phyloP scores from a whole-genome alignment of 2,797 vertebrate genomes.

The Oceanodroma leucorhoa region DNA sequence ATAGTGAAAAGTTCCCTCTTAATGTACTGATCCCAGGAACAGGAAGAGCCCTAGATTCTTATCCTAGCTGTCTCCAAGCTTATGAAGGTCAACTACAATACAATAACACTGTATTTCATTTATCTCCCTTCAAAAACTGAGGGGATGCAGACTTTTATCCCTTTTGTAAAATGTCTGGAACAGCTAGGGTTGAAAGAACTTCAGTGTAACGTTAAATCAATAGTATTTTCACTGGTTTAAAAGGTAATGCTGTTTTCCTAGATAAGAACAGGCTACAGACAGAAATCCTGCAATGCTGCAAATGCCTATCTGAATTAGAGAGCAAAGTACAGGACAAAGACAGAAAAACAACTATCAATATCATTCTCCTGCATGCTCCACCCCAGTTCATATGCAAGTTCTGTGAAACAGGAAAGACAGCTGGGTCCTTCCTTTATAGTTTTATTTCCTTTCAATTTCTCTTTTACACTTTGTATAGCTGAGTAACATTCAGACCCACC shows the following conservation, averaged over 20 bases:
- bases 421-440: background rate
- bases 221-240: background rate
- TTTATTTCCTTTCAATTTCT: background rate
- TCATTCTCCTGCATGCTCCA: background rate
- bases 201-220: background rate
- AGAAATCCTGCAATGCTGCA: background rate
- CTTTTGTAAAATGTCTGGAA: background rate
- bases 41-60: background rate
- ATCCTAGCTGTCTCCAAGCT: background rate
- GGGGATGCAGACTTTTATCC: background rate
- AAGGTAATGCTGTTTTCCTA: background rate
- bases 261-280: background rate
- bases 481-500: background rate
- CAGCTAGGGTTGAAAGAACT: background rate
- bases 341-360: background rate
- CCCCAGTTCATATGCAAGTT: accelerated
- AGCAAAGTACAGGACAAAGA: background rate
- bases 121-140: background rate
- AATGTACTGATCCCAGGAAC: background rate
- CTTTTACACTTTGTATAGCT: background rate
- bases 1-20: background rate
- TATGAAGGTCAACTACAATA: background rate
- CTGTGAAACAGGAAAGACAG: background rate
- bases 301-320: background rate
- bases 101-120: background rate